Evolutionary conservation across 1,140 invertebrate genomes (phyloP), one percentile per base, ranked within the genome.

Genomic region (Hesperophylax magnus): DNA sequence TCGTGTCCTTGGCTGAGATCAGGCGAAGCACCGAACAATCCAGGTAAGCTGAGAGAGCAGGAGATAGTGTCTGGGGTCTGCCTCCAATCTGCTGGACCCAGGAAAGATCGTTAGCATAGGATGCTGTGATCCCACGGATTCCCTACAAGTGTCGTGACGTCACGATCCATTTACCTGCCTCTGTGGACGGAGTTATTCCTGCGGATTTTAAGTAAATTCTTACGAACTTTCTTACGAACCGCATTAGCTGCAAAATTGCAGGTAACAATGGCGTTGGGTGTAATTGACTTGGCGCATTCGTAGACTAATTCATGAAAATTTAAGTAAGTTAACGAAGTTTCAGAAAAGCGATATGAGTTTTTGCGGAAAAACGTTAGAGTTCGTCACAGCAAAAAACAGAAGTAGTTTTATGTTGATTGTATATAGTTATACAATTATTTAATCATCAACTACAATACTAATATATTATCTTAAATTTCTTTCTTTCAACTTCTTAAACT

Each of bases 91-190:
- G 5, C 24, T 22, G 72, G 54, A 39, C 53, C 27, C 34, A 18
- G 24, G 34, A 31, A 53, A 60, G 56, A 63, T 58, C 77, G 71
- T 78, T 78, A 78, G 77, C 77, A 78, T 78, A 78, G 65, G 47
- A 71, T 69, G 63, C 60, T 58, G 60, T 71, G 77, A 71, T 78
- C 77, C 77, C 77, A 78, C 77, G 77, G 77, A 34, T 22, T 63
- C 77, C 20, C 54, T 76, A 76, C 72, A 58, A 69, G 63, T 67
- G 63, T 78, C 77, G 77, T 78, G 77, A 78, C 65, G 77, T 78
- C 77, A 78, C 77, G 77, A 78, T 60, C 31, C 53, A 78, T 71
- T 78, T 78, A 78, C 52, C 54, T 61, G 71, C 71, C 67, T 27
- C 39, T 52, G 27, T 72, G 9, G 69, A 14, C 52, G 20, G 52